A percentile compares a stretch with the other conserved stretches of the same genome.
Evolutionary conservation across 2,888 invertebrate genomes (phyloP).

Genomic region (Julus scanicus): DNA sequence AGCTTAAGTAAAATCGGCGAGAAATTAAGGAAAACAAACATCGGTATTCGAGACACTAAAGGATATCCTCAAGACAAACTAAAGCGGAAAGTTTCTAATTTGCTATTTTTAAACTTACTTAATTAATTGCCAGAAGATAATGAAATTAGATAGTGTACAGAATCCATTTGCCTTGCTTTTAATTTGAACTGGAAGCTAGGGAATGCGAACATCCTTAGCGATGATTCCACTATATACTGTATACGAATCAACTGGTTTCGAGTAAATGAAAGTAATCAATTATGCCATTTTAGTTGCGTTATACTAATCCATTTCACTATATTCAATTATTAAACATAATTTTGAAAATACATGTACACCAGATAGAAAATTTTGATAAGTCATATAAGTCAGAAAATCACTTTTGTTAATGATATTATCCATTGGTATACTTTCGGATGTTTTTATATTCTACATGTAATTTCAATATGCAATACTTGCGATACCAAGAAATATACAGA

Average conservation of each 20-base stretch:
- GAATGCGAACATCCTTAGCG: background rate
- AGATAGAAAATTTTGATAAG: too few relatives aligned
- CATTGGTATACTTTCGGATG: too few relatives aligned
- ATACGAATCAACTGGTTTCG: background rate
- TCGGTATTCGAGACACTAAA: background rate
- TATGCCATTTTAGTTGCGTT: background rate
- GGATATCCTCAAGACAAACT: background rate
- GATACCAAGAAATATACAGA: too few relatives aligned
- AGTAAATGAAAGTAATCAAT: background rate
- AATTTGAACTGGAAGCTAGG: background rate
- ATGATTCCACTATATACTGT: background rate
- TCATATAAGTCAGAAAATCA: too few relatives aligned
- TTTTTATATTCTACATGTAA: too few relatives aligned
- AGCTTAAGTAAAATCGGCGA: background rate
- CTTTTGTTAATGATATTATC: too few relatives aligned
- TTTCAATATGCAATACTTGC: too few relatives aligned
- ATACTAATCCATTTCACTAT: background rate
- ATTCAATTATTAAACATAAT: background rate
- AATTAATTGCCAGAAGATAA: slow-evolving; percentile 39
- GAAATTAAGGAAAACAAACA: slow-evolving; percentile 2
- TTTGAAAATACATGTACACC: too few relatives aligned
- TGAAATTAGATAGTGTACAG: background rate
- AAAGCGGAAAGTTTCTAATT: background rate
- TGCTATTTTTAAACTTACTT: background rate
- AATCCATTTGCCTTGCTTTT: background rate